Evolutionary conservation across 2,888 invertebrate genomes (phyloP), one percentile per base, ranked within the genome.

Genomic region (Epiblema foenella): DNA sequence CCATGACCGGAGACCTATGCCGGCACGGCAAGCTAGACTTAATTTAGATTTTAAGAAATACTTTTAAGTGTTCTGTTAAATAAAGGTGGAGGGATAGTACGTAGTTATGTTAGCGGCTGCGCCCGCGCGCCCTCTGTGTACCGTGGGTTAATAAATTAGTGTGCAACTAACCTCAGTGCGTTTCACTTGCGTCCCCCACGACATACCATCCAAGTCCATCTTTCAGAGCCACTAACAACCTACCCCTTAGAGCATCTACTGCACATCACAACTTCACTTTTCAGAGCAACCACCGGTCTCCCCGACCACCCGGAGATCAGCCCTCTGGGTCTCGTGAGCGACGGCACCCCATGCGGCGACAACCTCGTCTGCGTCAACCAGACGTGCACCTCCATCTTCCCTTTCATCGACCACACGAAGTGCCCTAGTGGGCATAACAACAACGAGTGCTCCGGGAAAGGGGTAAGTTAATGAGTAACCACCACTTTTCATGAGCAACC

Each of bases 281-380:
- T 58, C 94, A 97, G 97, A 89, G 95, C 97, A 42, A 97, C 97
- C 11, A 96, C 95, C 73, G 97, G 96, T 8, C 94, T 95, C 63
- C 94, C 95, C 51, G 94, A 95, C 69, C 94, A 95, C 72, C 90
- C 94, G 57, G 96, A 96, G 81, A 95, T 95, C 81, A 95, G 96
- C 8, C 96, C 96, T n/a, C 94, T 97, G 84, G 99, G 98, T 2
- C 94, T 99, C 81, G 98, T 99, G 69, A 95, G 96, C 78, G 98
- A 99, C 89, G 99, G 99, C 24, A 98, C 99, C 17, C 97, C 97
- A 52, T 99, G 99, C 90, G 98, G 98, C 10, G 97, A 97, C 84
- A 97, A 97, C 93, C 95, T 97, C 90, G 97, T 99, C 82, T 99
- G 99, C 94, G 95, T 98, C 82, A 98, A 98, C 94, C 98, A 98